Conservation (phyloP, 1,140 invertebrate genomes). For the Neomicropteryx cornuta region DNA sequence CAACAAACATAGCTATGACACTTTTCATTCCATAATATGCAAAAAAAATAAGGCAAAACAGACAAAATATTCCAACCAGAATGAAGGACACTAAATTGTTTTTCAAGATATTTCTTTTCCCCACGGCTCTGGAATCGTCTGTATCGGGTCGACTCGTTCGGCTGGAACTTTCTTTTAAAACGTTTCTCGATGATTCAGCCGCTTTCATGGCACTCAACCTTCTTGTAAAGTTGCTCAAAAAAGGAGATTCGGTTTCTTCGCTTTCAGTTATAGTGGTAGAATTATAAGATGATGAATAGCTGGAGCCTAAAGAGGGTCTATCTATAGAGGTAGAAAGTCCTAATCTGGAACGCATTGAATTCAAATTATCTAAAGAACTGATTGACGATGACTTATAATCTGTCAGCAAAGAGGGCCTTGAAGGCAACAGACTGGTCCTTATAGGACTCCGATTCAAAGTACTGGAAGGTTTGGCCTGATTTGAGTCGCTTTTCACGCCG, state of each 20-base stretch:
- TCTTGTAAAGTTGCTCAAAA: slow-evolving; percentile 52
- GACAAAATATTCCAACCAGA: slow-evolving; percentile 48
- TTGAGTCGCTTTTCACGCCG: slow-evolving; percentile 26
- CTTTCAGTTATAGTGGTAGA: slow-evolving; percentile 24
- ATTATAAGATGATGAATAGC: slow-evolving; percentile 23
- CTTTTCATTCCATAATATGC: slow-evolving; percentile 50
- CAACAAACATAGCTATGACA: too few species aligned
- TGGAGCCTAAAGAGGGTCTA: slow-evolving; percentile 22
- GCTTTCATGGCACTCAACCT: slow-evolving; percentile 43
- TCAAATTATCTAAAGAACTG: slow-evolving; percentile 36
- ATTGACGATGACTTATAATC: slow-evolving; percentile 24
- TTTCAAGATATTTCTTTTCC: slow-evolving; percentile 38
- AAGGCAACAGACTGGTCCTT: slow-evolving; percentile 26
- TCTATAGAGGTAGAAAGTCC: slow-evolving; percentile 30
- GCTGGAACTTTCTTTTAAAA: slow-evolving; percentile 21
- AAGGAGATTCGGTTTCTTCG: slow-evolving; percentile 48
- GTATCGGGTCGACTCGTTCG: slow-evolving; percentile 31
- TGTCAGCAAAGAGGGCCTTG: slow-evolving; percentile 24
- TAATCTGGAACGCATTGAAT: slow-evolving; percentile 39
- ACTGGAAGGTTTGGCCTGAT: slow-evolving; percentile 22
- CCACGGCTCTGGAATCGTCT: slow-evolving; percentile 34
- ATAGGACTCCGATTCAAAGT: slow-evolving; percentile 23
- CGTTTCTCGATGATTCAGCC: slow-evolving; percentile 28
- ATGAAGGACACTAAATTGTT: slow-evolving; percentile 54
- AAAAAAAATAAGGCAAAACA: slow-evolving; percentile 52